Base-by-base conservation (phyloP, 2,113 vertebrate species). In the Dolichallabes microphthalmus region DNA sequence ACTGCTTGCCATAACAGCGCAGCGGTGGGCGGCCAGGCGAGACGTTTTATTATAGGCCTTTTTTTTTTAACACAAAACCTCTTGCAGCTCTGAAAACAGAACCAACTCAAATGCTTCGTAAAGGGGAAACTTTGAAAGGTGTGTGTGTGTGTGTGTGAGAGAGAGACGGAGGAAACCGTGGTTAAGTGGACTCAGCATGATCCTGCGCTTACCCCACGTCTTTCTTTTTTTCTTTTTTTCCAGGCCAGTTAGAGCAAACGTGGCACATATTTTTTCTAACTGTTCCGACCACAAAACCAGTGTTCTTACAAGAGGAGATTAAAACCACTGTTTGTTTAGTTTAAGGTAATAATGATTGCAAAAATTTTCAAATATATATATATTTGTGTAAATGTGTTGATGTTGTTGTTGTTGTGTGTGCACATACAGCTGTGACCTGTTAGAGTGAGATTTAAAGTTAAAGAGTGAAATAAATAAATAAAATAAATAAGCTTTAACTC, bases 241-340 rank as follows among this genome's bases (percentile, higher is more conserved):
- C 53, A 73, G 17, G 19, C 27, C 52, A 73, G 53, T 69, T 71
- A 25, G 27, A 63, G 73, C 73, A 86, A 35, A 82, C 58, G 66
- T 79, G 71, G 50, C 82, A 81, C 57, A 80, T 25, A 75, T 9
- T 55, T 27, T 39, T 79, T 55, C 76, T 60, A 60, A 79, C 76
- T 39, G 76, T 30, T 60, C 20, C 1, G 25, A 60, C 55, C 76
- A 58, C 53, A 1, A 55, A 58, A 58, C 76, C 76, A 35, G 55
- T 35, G 55, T 35, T 39, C 12, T 14, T 27, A 19, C 30, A 13
- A 27, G 13, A 1, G 1, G 11, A 12, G 11, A 50, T 13, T 12
- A 5, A 35, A 3, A 17, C 20, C 17, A 8, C 50, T 32, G 27
- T 25, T 12, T 39, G 13, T 2, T 8, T 2, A 19, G 74, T 53